Percentiles rank a stretch among this genome's conserved stretches.
Evolutionary conservation across 2,888 invertebrate genomes (phyloP).

Genomic region (Dorcus parallelipipedus): DNA sequence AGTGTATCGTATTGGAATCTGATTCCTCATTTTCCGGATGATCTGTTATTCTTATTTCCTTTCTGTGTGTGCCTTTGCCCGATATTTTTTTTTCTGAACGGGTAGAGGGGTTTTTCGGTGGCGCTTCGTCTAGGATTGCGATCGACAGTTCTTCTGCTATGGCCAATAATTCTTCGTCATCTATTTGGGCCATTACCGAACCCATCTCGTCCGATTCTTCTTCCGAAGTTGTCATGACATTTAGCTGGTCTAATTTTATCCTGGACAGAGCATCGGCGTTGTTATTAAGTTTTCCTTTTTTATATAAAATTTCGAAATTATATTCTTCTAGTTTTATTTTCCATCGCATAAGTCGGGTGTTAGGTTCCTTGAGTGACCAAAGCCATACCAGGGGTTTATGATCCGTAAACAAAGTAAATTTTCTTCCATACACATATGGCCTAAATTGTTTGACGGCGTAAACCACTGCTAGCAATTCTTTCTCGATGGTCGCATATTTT

Average conservation of each 20-base stretch:
- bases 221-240: neutral
- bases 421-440: constrained; percentile 20
- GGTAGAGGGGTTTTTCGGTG: too few species aligned
- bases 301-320: constrained; percentile 13
- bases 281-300: constrained; percentile 12
- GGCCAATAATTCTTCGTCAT: constrained; percentile 1
- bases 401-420: constrained; percentile 17
- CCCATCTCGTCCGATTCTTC: neutral
- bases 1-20: neutral
- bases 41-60: too few species aligned
- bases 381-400: constrained; percentile 21
- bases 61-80: too few species aligned
- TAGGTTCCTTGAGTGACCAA: neutral
- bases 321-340: neutral
- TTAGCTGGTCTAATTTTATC: constrained; percentile 1
- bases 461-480: constrained; percentile 25
- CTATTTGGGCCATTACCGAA: neutral
- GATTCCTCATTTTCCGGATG: neutral
- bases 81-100: too few species aligned
- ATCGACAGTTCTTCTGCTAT: constrained; percentile 1
- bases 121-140: neutral
- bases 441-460: constrained; percentile 24
- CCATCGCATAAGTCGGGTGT: constrained; percentile 1
- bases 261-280: constrained; percentile 14
- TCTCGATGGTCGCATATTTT: constrained; percentile 25